These are phyloP conservation scores for Sebastes goodei DNA, from an alignment of 2,797 vertebrate genomes.

Conservation along the genomic window DNA sequence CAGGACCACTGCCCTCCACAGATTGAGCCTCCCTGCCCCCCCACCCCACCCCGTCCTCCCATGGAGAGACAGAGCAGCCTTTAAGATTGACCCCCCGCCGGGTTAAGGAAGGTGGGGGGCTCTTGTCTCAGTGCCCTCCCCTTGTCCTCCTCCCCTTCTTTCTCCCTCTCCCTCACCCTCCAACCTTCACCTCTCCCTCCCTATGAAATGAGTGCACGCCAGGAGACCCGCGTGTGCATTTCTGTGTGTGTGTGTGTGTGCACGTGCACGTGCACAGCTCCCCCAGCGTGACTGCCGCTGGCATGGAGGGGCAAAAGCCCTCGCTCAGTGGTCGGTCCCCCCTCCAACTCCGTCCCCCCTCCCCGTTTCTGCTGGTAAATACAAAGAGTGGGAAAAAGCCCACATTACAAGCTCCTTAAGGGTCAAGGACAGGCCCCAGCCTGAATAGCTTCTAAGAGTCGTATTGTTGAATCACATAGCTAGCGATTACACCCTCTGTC, in stretches of 20 bases:
- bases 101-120: slow-evolving; percentile 52
- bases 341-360: slow-evolving; percentile 33
- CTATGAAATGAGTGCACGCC: slow-evolving; percentile 76
- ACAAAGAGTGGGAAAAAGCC: slow-evolving; percentile 84
- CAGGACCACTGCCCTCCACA: slow-evolving; percentile 74
- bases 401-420: slow-evolving; percentile 89
- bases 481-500: slow-evolving; percentile 87
- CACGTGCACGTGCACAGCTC: slow-evolving; percentile 18
- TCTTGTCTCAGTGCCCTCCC: slow-evolving; percentile 70
- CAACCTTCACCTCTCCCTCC: slow-evolving; percentile 72
- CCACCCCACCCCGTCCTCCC: slow-evolving; percentile 40
- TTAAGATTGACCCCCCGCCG: slow-evolving; percentile 80
- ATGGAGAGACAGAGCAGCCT: slow-evolving; percentile 80
- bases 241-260: slow-evolving; percentile 16
- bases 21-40: slow-evolving; percentile 73
- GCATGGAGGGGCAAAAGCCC: slow-evolving; percentile 79
- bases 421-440: slow-evolving; percentile 86
- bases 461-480: slow-evolving; percentile 87
- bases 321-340: slow-evolving; percentile 70
- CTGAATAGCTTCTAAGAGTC: slow-evolving; percentile 84
- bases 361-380: slow-evolving; percentile 73
- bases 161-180: slow-evolving; percentile 64
- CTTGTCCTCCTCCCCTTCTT: not conserved
- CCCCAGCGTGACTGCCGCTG: slow-evolving; percentile 78
- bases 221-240: slow-evolving; percentile 62